A percentile compares a stretch with the other conserved stretches of the same genome.
phyloP scores from a whole-genome alignment of 1,140 invertebrate genomes.

The Aradophagus sp. region DNA sequence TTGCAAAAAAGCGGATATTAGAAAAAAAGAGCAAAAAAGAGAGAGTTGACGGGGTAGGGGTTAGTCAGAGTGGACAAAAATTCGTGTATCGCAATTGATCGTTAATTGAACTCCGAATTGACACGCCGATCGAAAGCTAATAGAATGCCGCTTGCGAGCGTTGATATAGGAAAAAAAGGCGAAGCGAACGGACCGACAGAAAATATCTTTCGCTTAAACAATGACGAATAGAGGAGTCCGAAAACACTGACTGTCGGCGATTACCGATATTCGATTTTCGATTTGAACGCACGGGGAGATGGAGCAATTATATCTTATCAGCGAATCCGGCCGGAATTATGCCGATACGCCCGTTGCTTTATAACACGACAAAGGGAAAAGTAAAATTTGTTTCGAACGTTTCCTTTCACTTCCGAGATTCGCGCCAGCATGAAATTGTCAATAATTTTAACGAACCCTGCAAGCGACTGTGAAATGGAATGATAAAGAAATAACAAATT shows the following conservation, averaged over 20 bases:
- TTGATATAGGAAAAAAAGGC: slow-evolving; percentile 43
- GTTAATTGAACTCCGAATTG: slow-evolving; percentile 50
- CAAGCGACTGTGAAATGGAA: no score
- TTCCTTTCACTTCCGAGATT: no score
- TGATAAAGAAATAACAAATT: no score
- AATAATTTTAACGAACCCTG: no score
- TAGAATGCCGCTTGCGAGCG: slow-evolving; percentile 30
- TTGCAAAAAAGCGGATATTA: background rate
- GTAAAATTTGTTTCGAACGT: no score
- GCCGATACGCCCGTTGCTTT: slow-evolving; percentile 6
- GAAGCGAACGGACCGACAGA: slow-evolving; percentile 15
- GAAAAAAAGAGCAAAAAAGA: background rate
- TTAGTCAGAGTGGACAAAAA: no score
- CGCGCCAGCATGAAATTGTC: no score
- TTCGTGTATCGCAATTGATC: slow-evolving; percentile 36
- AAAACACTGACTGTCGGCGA: slow-evolving; percentile 32
- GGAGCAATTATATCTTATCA: slow-evolving; percentile 32
- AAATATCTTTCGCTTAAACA: slow-evolving; percentile 39
- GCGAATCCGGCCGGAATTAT: slow-evolving; percentile 7
- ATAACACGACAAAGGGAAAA: background rate
- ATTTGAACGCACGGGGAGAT: slow-evolving; percentile 20
- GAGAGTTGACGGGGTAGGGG: background rate
- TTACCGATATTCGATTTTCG: slow-evolving; percentile 47
- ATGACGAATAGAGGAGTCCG: slow-evolving; percentile 35
- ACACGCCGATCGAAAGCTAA: slow-evolving; percentile 46